Base-by-base conservation (phyloP, 1,140 invertebrate species). In the Cydia strobilella region DNA sequence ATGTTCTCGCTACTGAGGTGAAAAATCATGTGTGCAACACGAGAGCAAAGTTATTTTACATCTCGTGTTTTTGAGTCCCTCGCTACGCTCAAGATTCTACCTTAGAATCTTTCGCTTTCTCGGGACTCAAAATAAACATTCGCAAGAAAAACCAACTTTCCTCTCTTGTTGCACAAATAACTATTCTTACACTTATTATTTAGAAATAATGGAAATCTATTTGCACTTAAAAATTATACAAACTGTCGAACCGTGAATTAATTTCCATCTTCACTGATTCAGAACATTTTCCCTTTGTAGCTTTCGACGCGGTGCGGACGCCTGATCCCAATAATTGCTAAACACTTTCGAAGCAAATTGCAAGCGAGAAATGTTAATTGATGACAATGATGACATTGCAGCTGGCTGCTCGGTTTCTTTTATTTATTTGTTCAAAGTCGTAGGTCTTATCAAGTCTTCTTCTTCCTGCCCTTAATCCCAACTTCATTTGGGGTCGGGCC, bases 241-340 rank as follows among this genome's bases (percentile, higher is more conserved):
- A 59, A 23, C 2, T 10, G 10, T 66, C 63, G 27, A 35, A 66
- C 25, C 63, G n/a, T 66, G n/a, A 66, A 31, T 18, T n/a, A 66
- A 66, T 66, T 35, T 66, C 25, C 63, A 66, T 31, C 27, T 66
- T 35, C 23, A 66, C 27, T 66, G 63, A n/a, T n/a, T 66, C 27
- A 35, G 63, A 66, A 66, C 63, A 35, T 66, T 66, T 66, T 66
- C 63, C 63, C 23, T 23, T 59, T 18, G 51, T 25, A 0, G n/a
- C 25, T 66, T 66, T 66, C 63, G 63, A 9, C 18, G 54, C n/a
- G 54, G 54, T 7, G 10, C 20, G 23, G 10, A 23, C 62, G 62
- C 27, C 27, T 66, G 54, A 66, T 66, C 63, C 63, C 27, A 31
- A 66, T 66, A 66, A 66, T 66, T 66, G 27, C 63, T 66, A 35